Evolutionary conservation across 2,113 vertebrate genomes (phyloP), one percentile per base, ranked within the genome.

Genomic region (Poeciliopsis turrubarensis): DNA sequence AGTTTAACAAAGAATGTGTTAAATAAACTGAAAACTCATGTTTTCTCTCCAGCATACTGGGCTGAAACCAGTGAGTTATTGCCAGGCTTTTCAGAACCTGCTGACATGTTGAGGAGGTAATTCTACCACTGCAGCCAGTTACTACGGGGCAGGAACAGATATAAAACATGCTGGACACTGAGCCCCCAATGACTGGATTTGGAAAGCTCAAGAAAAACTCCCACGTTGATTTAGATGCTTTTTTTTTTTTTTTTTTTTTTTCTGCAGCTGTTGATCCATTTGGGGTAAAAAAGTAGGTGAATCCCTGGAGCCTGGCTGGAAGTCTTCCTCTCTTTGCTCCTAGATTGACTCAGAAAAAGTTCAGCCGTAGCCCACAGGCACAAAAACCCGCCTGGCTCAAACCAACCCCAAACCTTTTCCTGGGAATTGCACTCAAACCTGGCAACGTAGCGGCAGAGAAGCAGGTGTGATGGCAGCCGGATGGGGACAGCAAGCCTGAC

Each of bases 401-500:
- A 26, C 1, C 1, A 31, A 25, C 54, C 1, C 60, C 0, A 32
- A 73, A 71, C 60, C 74, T 76, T 62, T 41, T 8, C 27, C 75
- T 51, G 85, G 76, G 70, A 62, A 6, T 5, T n/a, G 0, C 64
- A 0, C 19, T 22, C 32, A 5, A 41, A n/a, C 37, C 51, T 6
- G 77, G 9, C 70, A 70, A n/a, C 25, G 2, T 5, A 4, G 67
- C 60, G 67, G 0, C 17, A 84, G 74, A 80, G 83, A 76, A 87
- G 77, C 83, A 87, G 86, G 85, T 88, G 86, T 60, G 81, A 69
- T 81, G 84, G 86, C 86, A 84, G 84, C 60, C 60, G 54, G 54
- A 44, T 1, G 77, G 70, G 63, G 3, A 1, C 10, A 44, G 37
- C 1, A 27, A 73, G 74, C 29, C 22, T 25, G 47, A 72, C 68